A percentile compares a stretch with the other conserved stretches of the same genome.
These are phyloP conservation scores for Lichenostomus cassidix DNA, from an alignment of 2,113 vertebrate species.

Conservation along the genomic window DNA sequence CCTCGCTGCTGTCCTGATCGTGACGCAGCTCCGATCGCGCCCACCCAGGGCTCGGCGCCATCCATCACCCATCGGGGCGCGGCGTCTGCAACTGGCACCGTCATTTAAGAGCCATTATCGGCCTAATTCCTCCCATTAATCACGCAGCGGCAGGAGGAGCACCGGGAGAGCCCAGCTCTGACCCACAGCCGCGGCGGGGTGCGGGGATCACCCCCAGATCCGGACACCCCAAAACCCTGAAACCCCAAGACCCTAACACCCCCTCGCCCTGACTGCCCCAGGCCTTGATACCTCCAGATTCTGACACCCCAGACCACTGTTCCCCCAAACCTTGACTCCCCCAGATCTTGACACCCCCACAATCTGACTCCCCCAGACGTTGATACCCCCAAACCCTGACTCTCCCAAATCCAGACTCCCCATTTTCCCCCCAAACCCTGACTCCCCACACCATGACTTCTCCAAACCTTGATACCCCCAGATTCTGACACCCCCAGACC, in stretches of 20 bases:
- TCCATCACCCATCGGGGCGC: conserved; percentile 16
- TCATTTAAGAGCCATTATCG: conserved; percentile 39
- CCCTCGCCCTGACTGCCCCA: too few species aligned
- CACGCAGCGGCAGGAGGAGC: background rate
- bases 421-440: too few species aligned
- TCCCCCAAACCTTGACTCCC: background rate
- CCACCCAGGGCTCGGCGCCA: background rate
- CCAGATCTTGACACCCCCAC: fast-evolving
- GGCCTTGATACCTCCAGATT: too few species aligned
- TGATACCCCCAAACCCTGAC: background rate
- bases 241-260: too few species aligned
- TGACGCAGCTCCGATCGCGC: background rate
- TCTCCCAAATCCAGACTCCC: too few species aligned
- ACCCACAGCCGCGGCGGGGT: background rate
- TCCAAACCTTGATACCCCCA: too few species aligned
- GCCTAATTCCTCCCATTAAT: conserved; percentile 33
- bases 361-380: background rate
- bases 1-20: background rate
- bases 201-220: background rate
- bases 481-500: too few species aligned
- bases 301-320: background rate
- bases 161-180: background rate
- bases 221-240: fast-evolving
- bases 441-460: background rate
- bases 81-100: conserved; percentile 10